A percentile compares a stretch with the other conserved stretches of the same genome.
Evolutionary conservation across 1,140 invertebrate species (phyloP).

Genomic region (Ctenoplectra terminalis): DNA sequence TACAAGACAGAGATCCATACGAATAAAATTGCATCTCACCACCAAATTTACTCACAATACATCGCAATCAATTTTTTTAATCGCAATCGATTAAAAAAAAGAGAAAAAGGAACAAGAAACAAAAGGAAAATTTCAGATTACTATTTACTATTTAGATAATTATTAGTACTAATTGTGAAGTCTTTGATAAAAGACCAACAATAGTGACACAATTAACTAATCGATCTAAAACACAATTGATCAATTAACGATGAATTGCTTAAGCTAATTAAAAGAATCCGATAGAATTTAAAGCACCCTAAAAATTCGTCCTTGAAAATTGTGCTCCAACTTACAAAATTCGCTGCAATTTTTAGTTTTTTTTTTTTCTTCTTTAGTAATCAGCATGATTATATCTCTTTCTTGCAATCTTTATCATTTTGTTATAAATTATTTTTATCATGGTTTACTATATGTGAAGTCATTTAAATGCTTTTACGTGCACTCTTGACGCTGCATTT

Average conservation of each 20-base stretch:
- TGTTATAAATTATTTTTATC: slow-evolving; percentile 18
- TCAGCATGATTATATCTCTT: background rate
- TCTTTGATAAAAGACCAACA: slow-evolving; percentile 38
- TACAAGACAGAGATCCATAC: slow-evolving; percentile 41
- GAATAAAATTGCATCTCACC: slow-evolving; percentile 28
- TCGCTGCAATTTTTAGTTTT: slow-evolving; percentile 26
- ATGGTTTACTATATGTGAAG: slow-evolving; percentile 19
- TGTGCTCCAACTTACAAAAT: slow-evolving; percentile 47
- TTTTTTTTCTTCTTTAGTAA: background rate
- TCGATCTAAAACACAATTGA: slow-evolving; percentile 21
- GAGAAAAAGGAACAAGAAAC: slow-evolving; percentile 23
- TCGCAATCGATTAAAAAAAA: slow-evolving; percentile 45
- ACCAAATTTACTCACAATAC: slow-evolving; percentile 8
- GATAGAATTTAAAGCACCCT: slow-evolving; percentile 31
- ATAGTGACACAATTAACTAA: slow-evolving; percentile 20
- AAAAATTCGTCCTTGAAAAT: slow-evolving; percentile 23
- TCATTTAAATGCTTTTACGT: slow-evolving; percentile 30
- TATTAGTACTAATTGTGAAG: slow-evolving; percentile 15
- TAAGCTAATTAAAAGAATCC: slow-evolving; percentile 14
- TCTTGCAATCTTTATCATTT: background rate
- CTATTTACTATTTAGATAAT: slow-evolving; percentile 41
- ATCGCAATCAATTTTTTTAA: slow-evolving; percentile 53
- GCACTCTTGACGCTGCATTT: slow-evolving; percentile 27
- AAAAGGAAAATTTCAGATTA: background rate
- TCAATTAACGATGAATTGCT: background rate